These are phyloP conservation scores for Hesperophylax magnus DNA, from an alignment of 1,140 invertebrate genomes.

Conservation along the genomic window DNA sequence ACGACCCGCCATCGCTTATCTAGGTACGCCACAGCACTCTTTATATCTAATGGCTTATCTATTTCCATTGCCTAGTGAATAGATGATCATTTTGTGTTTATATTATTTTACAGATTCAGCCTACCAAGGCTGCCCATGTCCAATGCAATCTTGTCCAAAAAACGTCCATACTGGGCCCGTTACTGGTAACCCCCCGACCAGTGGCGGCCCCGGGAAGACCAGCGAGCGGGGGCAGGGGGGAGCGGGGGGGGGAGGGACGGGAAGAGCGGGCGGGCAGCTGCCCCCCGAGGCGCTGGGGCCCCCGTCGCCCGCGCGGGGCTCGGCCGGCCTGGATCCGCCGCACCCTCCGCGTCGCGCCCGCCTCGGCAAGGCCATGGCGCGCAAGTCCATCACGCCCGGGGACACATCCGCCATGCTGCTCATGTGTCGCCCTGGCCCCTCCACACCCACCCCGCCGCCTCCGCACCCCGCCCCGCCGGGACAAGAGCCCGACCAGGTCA, in stretches of 20 bases:
- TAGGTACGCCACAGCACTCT: conserved; percentile 36
- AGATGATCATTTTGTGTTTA: not conserved
- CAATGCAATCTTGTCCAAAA: conserved; percentile 94
- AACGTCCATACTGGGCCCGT: conserved; percentile 96
- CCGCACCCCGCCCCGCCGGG: conserved; percentile 36
- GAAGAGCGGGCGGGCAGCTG: conserved; percentile 60
- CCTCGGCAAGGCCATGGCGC: conserved; percentile 79
- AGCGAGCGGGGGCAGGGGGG: conserved; percentile 63
- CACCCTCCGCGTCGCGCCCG: conserved; percentile 73
- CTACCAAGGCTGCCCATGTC: conserved; percentile 85
- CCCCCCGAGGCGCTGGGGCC: conserved; percentile 77
- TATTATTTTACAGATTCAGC: conserved; percentile 68
- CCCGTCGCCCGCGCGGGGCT: conserved; percentile 78
- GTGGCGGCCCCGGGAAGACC: conserved; percentile 65
- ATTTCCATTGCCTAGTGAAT: too few species aligned
- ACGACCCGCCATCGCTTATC: conserved; percentile 47
- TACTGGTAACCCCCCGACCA: conserved; percentile 83
- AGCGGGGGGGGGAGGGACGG: conserved; percentile 71
- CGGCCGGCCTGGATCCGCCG: conserved; percentile 73
- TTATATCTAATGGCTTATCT: too few species aligned
- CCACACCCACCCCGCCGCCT: conserved; percentile 53
- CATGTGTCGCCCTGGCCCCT: conserved; percentile 62
- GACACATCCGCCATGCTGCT: conserved; percentile 65
- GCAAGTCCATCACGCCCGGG: conserved; percentile 70
- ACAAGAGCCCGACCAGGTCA: conserved; percentile 59